Base-by-base conservation (phyloP, 2,797 vertebrate species). In the Poeciliopsis paucimaculata region DNA sequence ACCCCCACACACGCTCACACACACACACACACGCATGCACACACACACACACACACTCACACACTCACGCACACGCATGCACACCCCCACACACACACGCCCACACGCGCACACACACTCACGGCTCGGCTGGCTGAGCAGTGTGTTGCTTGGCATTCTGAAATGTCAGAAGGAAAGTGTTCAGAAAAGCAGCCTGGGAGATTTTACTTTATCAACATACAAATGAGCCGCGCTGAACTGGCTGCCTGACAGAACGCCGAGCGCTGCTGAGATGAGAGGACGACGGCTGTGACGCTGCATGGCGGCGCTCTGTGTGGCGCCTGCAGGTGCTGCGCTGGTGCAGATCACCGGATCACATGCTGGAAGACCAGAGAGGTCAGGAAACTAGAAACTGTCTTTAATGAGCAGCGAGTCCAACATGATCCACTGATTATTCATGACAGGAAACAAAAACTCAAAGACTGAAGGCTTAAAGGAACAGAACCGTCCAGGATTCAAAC, bases 131-230 rank as follows among this genome's bases (percentile, higher is more conserved):
- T 88, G 83, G 82, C 83, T 82, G 84, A 83, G 84, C 68, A 18
- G 28, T 74, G 90, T 83, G 83, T 84, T 80, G 79, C 80, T 92
- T 92, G 90, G 91, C 90, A 89, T 92, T 93, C 92, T 86, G 89
- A 93, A 93, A 92, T 92, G 92, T 93, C 90, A 92, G 81, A 82
- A 86, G 90, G 89, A 87, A 68, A 51, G 82, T 84, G 86, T 89
- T 88, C 84, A 84, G 79, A 87, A 53, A 91, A 85, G 20, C 84
- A 84, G 80, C 73, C 89, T 88, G 87, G 85, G 91, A 90, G 92
- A 92, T 92, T 90, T 89, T 89, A 87, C 88, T 91, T 89, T 82
- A 92, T 92, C 92, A 92, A 92, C 91, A 93, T 86, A 91, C 88
- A 92, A 90, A 91, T 91, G 89, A 90, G 86, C 78, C 90, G 90